Percentiles rank a stretch among this genome's conserved stretches.
Conservation (phyloP, 2,888 invertebrate genomes). For the Xiphydria camelus region DNA sequence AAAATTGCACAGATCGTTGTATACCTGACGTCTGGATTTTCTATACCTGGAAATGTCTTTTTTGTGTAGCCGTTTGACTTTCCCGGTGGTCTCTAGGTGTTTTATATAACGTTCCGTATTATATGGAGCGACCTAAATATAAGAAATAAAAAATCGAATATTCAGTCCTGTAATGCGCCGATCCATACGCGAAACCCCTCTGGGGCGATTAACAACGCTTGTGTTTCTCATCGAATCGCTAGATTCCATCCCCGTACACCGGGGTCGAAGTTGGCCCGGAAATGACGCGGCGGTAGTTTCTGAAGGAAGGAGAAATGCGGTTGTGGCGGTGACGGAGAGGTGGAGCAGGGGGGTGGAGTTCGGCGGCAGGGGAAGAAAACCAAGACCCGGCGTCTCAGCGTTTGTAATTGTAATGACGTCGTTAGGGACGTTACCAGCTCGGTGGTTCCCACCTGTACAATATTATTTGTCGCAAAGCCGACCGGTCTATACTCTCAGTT, state of each 20-base stretch:
- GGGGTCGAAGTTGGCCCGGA: constrained; percentile 28
- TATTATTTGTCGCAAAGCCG: constrained; percentile 32
- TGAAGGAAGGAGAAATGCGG: constrained; percentile 27
- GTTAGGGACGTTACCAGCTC: constrained; percentile 26
- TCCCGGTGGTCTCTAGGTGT: too few species aligned
- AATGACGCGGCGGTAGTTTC: constrained; percentile 29
- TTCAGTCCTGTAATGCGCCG: too few species aligned
- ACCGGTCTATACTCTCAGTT: too few species aligned
- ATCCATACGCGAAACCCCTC: too few species aligned
- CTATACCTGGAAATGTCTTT: too few species aligned
- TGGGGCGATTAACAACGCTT: too few species aligned
- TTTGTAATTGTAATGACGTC: constrained; percentile 43
- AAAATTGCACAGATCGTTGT: too few species aligned
- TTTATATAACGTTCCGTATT: too few species aligned
- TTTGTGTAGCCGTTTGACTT: too few species aligned
- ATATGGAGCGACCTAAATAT: too few species aligned
- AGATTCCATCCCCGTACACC: constrained; percentile 24
- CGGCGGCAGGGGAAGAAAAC: constrained; percentile 17
- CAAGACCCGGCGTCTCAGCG: constrained; percentile 28
- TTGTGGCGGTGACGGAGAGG: constrained; percentile 13
- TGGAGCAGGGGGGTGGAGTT: background rate
- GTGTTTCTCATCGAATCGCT: constrained; percentile 14
- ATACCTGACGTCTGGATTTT: too few species aligned
- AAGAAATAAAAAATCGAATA: too few species aligned
- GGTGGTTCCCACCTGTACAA: constrained; percentile 21